Evolutionary conservation across 2,113 vertebrate genomes (phyloP), one percentile per base, ranked within the genome.

Genomic region (Picathartes gymnocephalus): DNA sequence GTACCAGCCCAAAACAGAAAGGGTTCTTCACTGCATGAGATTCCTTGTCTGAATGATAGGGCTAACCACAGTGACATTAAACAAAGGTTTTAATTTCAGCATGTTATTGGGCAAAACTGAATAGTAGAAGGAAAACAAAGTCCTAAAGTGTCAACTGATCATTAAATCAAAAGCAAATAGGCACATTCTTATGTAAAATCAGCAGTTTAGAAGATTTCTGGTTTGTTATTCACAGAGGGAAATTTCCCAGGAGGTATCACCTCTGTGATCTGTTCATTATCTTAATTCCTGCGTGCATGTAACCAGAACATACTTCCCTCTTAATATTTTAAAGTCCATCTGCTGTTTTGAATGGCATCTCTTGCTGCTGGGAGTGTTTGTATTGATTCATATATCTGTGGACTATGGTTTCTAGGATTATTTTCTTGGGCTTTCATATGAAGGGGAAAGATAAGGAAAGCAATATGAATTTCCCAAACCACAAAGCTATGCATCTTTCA

Each of bases 391-490:
- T 69, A 15, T 68, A 71, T 72, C 84, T 79, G 48, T 87, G 56
- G 40, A 62, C 47, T 78, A 0, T 51, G 53, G n/a, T 84, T 95
- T 78, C 40, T 87, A 51, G 57, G 48, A 35, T 70, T 92, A 51
- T 79, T 93, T 91, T 96, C 40, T 69, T 81, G 44, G 56, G n/a
- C 53, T 87, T 68, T 93, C 70, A 61, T 10, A 8, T 69, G 74
- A 94, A 85, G 42, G 18, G 48, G 31, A 80, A 72, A 90, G 90
- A 93, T 94, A 96, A 90, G 74, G 50, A 90, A 93, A 96, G 62
- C 54, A 90, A 88, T 90, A 70, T 92, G 39, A 85, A 90, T 92
- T 92, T 95, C 85, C 79, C 79, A 93, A 80, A 69, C 50, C 74
- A 69, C 79, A 65, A 72, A 53, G 64, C 62, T 88, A 39, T 94